These are phyloP conservation scores for Perithous albicinctus DNA, from an alignment of 2,888 invertebrate species.

Conservation along the genomic window DNA sequence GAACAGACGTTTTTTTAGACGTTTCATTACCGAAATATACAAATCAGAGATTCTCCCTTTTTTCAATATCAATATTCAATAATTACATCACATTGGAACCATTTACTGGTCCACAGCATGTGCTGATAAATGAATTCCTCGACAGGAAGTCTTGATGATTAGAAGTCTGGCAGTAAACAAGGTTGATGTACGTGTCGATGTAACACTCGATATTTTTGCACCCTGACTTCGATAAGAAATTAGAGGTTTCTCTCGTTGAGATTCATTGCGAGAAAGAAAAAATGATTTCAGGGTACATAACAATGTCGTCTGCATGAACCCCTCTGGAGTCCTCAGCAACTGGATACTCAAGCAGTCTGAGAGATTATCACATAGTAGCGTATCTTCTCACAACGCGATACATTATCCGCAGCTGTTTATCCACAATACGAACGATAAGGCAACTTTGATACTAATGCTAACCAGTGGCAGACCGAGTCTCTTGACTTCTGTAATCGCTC, in stretches of 20 bases:
- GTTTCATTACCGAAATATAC: no score
- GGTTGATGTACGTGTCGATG: not conserved
- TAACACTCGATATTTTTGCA: not conserved
- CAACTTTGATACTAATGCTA: slow-evolving; percentile 52
- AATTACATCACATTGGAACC: slow-evolving; percentile 4
- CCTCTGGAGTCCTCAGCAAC: slow-evolving; percentile 10
- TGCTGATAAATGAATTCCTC: not conserved
- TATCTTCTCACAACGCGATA: slow-evolving; percentile 48
- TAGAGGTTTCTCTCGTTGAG: not conserved
- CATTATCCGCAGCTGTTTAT: slow-evolving; percentile 57
- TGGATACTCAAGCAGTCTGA: slow-evolving; percentile 26
- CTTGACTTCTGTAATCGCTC: slow-evolving; percentile 39
- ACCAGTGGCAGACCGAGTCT: not conserved
- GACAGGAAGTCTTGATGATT: slow-evolving; percentile 11
- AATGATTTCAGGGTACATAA: not conserved
- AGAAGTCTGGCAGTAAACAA: not conserved
- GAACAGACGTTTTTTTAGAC: no score
- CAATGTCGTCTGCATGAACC: not conserved
- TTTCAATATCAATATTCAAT: no score
- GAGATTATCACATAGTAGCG: slow-evolving; percentile 38
- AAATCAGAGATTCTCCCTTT: no score
- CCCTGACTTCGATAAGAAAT: not conserved
- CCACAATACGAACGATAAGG: slow-evolving; percentile 48
- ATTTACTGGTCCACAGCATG: not conserved
- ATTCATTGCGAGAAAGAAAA: not conserved